Evolutionary conservation across 2,113 vertebrate species (phyloP), one percentile per base, ranked within the genome.

Genomic region (Nanorana parkeri): DNA sequence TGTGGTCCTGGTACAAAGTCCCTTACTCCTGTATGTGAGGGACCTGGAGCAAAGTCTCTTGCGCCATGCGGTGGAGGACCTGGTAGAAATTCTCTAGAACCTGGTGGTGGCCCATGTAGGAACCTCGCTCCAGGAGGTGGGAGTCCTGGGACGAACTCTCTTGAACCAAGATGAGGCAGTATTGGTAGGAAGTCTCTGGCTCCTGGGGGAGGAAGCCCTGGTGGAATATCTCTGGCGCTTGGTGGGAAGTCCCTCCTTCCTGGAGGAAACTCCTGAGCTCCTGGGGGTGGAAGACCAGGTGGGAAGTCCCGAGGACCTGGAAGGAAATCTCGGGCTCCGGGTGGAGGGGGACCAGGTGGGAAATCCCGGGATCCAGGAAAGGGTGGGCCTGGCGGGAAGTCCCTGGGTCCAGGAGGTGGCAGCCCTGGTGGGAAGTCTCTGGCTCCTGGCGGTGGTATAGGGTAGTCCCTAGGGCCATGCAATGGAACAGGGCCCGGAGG

Each of bases 391-490:
- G 83, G 77, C 11, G 69, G 77, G 29, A 69, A 79, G 17, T 79
- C 77, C 20, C 69, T 47, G 2, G 54, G 5, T 15, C 54, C 66
- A 16, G 71, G 68, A 17, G 54, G 76, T 17, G 77, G 71, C 1
- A 63, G 72, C 15, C 71, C 78, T 17, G 78, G 74, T n/a, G 79
- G 79, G 51, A 81, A 81, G 26, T 81, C 79, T 28, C 80, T 72
- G 13, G 13, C 41, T 51, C 79, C 69, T 16, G 68, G 73, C 32
- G 51, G 84, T 32, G 65, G 66, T 21, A 63, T 52, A 29, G 51
- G 77, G 24, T 88, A 91, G 81, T 94, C 92, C 83, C 89, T 91
- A 58, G 90, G 84, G 2, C 87, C 86, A 1, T 88, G 89, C 0
- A 91, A 71, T 63, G 73, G 74, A 1, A 47, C 41, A 26, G 72